A percentile compares a stretch with the other conserved stretches of the same genome.
Conservation (phyloP, 2,797 vertebrate species). For the Schizothorax lantsangensis region DNA sequence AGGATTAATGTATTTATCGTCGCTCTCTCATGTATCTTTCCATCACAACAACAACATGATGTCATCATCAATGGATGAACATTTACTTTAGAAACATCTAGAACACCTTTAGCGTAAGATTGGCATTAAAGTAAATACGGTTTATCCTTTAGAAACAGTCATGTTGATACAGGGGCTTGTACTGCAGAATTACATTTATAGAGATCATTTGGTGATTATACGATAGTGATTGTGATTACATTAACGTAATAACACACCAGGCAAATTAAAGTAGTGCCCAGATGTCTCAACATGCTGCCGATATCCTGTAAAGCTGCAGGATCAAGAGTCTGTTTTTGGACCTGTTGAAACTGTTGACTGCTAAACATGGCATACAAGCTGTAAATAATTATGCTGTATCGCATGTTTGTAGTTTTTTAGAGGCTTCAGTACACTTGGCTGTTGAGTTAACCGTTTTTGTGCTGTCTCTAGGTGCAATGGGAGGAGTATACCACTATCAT, state of each 20-base stretch:
- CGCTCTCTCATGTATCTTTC: neutral
- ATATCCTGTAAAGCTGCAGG: slow-evolving; percentile 42
- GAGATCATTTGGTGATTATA: slow-evolving; percentile 5
- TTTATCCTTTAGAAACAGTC: slow-evolving; percentile 30
- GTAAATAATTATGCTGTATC: slow-evolving; percentile 27
- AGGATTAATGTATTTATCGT: slow-evolving; percentile 45
- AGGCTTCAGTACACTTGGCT: neutral
- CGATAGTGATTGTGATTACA: slow-evolving; percentile 21
- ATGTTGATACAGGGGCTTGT: neutral
- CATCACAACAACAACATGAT: slow-evolving; percentile 20
- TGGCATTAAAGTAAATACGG: slow-evolving; percentile 2
- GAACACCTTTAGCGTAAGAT: neutral
- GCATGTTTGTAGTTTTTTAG: slow-evolving; percentile 29
- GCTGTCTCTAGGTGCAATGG: slow-evolving; percentile 84
- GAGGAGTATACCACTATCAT: slow-evolving; percentile 89
- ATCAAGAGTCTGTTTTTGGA: slow-evolving; percentile 40
- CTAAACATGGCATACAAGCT: slow-evolving; percentile 34
- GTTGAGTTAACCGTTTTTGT: slow-evolving; percentile 20
- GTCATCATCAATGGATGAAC: neutral
- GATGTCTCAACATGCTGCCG: slow-evolving; percentile 44
- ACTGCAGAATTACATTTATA: slow-evolving; percentile 2
- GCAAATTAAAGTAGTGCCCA: slow-evolving; percentile 45
- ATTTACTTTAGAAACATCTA: neutral
- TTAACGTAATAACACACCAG: slow-evolving; percentile 16
- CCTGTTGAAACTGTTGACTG: slow-evolving; percentile 28